phyloP scores from a whole-genome alignment of 1,140 invertebrate genomes.

The Brachystomella parvula region DNA sequence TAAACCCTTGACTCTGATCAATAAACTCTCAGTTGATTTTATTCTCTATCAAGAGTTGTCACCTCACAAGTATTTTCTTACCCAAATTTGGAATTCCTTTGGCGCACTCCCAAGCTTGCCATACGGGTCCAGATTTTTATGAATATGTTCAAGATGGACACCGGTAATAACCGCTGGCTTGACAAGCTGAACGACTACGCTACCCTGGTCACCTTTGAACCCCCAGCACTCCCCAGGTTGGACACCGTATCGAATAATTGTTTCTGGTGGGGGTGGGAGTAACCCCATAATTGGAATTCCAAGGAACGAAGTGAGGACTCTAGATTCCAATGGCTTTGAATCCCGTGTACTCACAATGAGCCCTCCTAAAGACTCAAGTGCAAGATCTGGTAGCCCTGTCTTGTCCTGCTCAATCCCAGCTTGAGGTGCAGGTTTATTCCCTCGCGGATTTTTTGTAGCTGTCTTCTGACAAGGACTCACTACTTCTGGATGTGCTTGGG shows the following conservation, averaged over 20 bases:
- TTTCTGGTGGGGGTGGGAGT: background rate
- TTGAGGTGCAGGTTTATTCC: no score
- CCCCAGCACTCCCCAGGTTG: background rate
- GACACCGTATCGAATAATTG: background rate
- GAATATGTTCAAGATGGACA: background rate
- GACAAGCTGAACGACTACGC: background rate
- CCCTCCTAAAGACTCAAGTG: background rate
- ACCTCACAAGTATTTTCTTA: background rate
- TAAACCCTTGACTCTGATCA: no score
- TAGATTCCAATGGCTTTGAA: background rate
- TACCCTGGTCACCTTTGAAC: background rate
- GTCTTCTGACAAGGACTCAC: no score
- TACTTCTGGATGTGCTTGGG: no score
- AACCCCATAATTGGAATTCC: background rate
- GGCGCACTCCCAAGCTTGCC: background rate
- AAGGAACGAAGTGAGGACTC: background rate
- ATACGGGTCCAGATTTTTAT: background rate
- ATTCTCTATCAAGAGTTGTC: no score
- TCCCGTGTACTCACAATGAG: background rate
- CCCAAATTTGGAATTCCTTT: background rate
- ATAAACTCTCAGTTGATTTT: no score
- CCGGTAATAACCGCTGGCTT: background rate
- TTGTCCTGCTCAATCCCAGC: background rate
- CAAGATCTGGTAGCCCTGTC: background rate
- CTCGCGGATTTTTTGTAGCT: no score